These are phyloP conservation scores for Folsomia manolachei DNA, from an alignment of 2,888 invertebrate species.

Conservation along the genomic window DNA sequence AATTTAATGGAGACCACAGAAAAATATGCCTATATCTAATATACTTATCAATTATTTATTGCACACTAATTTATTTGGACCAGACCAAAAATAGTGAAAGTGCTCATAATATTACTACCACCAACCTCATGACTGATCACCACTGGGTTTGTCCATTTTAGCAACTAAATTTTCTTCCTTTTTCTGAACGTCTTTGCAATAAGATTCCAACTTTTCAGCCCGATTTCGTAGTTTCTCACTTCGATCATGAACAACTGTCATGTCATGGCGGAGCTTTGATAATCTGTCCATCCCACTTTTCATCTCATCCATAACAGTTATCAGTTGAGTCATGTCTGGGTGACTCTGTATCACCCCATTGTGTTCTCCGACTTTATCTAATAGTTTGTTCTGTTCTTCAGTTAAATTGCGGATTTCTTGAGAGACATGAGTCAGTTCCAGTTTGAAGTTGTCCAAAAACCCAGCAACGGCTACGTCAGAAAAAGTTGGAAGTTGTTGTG, in stretches of 20 bases:
- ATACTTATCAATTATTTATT: no score
- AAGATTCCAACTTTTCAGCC: constrained; percentile 34
- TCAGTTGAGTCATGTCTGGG: constrained; percentile 37
- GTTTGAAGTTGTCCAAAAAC: constrained; percentile 38
- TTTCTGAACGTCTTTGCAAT: constrained; percentile 32
- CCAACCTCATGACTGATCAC: constrained; percentile 1
- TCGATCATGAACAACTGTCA: constrained; percentile 45
- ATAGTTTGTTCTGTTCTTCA: constrained; percentile 34
- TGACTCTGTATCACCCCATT: constrained; percentile 33
- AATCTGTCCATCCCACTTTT: constrained; percentile 45
- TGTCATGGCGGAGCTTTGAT: constrained; percentile 45
- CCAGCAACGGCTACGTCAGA: constrained; percentile 34
- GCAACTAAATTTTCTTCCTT: constrained; percentile 37
- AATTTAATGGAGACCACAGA: no score
- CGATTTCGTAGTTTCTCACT: constrained; percentile 44
- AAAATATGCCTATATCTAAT: no score
- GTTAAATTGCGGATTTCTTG: constrained; percentile 39
- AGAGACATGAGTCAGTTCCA: constrained; percentile 41
- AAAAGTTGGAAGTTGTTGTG: constrained; percentile 24
- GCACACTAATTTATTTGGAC: no score
- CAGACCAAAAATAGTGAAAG: no score
- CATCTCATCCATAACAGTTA: constrained; percentile 45
- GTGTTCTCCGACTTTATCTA: constrained; percentile 40
- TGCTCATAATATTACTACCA: no score
- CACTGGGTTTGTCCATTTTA: constrained; percentile 29